phyloP scores from a whole-genome alignment of 2,888 invertebrate species.

The Pandemis heparana region DNA sequence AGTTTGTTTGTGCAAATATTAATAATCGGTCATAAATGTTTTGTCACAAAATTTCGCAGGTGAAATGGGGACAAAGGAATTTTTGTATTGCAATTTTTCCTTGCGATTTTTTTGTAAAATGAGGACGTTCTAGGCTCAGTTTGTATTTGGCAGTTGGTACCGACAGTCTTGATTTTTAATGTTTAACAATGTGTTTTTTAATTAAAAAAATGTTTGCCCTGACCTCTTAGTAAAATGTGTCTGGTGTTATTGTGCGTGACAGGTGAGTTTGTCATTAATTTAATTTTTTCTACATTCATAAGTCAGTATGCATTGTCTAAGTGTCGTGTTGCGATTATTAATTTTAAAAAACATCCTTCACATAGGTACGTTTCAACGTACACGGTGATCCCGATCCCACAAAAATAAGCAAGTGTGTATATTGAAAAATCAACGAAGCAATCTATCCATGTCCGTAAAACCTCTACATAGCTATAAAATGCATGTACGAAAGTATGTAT shows the following conservation, averaged over 20 bases:
- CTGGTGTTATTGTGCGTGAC: background rate
- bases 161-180: background rate
- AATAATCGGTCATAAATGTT: constrained; percentile 65
- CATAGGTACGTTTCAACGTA: too few species aligned
- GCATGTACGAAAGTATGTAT: background rate
- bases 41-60: constrained; percentile 65
- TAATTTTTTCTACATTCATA: too few species aligned
- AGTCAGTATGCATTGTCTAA: too few species aligned
- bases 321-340: background rate
- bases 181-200: background rate
- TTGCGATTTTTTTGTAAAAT: background rate
- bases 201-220: too few species aligned
- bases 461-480: constrained; percentile 12
- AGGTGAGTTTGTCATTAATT: constrained; percentile 4
- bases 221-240: background rate
- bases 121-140: constrained; percentile 19
- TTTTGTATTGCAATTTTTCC: constrained; percentile 21
- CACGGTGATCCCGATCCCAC: too few species aligned
- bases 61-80: constrained; percentile 58
- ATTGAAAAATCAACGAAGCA: background rate
- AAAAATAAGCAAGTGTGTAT: background rate
- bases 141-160: constrained; percentile 1
- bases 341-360: too few species aligned
- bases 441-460: constrained; percentile 4
- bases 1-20: constrained; percentile 65